phyloP scores from a whole-genome alignment of 1,140 invertebrate genomes.

The Brachystomella parvula region DNA sequence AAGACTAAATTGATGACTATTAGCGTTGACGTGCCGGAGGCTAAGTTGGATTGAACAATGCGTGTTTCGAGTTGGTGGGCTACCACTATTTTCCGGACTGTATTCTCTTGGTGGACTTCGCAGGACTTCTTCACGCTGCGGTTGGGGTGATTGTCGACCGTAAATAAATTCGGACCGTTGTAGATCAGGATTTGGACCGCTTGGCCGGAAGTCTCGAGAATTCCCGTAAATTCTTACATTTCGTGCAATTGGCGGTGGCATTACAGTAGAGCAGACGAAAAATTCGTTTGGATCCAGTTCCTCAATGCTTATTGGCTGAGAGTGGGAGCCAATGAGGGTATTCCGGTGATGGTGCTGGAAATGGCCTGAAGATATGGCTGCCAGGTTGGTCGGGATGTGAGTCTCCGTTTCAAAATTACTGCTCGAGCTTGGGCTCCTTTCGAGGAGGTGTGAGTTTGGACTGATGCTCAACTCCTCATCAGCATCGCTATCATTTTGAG shows the following conservation, averaged over 20 bases:
- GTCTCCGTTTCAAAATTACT: neutral
- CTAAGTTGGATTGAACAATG: slow-evolving; percentile 32
- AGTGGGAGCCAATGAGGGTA: neutral
- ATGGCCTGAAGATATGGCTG: neutral
- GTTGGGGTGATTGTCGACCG: slow-evolving; percentile 5
- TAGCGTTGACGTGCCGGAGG: slow-evolving; percentile 9
- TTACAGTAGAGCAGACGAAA: slow-evolving; percentile 8
- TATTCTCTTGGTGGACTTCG: neutral
- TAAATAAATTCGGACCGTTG: slow-evolving; percentile 1
- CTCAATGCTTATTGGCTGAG: neutral
- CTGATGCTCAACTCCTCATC: slow-evolving; percentile 36
- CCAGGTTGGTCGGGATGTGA: neutral
- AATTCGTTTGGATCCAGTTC: neutral
- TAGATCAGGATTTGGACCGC: slow-evolving; percentile 3
- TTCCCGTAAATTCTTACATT: slow-evolving; percentile 3
- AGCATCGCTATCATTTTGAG: slow-evolving; percentile 29
- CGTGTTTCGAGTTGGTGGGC: slow-evolving; percentile 8
- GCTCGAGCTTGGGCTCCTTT: neutral
- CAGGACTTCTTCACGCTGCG: neutral
- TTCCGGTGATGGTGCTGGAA: too few species aligned
- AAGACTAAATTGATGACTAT: slow-evolving; percentile 1
- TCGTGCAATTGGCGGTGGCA: neutral
- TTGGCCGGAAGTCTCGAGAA: neutral
- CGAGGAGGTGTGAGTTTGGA: slow-evolving; percentile 17
- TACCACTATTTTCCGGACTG: neutral